A percentile compares a stretch with the other conserved stretches of the same genome.
Evolutionary conservation across 2,797 vertebrate genomes (phyloP).

Genomic region (Onychomys leucogaster): DNA sequence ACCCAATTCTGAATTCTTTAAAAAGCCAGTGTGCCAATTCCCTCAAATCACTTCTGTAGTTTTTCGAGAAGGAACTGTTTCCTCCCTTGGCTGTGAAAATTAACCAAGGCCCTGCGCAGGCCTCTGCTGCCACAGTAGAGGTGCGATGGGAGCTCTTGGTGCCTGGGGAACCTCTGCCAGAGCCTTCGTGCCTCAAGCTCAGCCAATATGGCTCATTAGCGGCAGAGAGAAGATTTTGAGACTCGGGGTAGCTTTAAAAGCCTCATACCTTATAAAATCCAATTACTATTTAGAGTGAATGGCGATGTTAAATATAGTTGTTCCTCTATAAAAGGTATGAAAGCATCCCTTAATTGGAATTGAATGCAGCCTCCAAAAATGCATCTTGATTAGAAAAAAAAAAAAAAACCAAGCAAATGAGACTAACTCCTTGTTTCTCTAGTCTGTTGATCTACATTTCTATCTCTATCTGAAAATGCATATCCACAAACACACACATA

Average conservation of each 20-base stretch:
- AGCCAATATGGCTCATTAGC: conserved; percentile 62
- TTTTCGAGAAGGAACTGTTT: conserved; percentile 37
- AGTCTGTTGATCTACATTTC: not conserved
- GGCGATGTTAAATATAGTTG: conserved; percentile 83
- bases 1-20: conserved; percentile 60
- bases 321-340: conserved; percentile 81
- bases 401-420: conserved; percentile 54
- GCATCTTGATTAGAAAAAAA: conserved; percentile 82
- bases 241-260: conserved; percentile 79
- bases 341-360: conserved; percentile 85
- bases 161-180: conserved; percentile 28
- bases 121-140: conserved; percentile 40
- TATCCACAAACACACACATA: not conserved
- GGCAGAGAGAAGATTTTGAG: conserved; percentile 61
- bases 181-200: conserved; percentile 47
- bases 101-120: not conserved
- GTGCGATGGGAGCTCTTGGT: conserved; percentile 8
- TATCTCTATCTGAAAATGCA: not conserved
- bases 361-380: conserved; percentile 82
- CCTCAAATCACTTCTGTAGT: conserved; percentile 23
- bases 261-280: conserved; percentile 72
- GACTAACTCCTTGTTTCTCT: conserved; percentile 70
- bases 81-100: not conserved
- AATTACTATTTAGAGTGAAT: conserved; percentile 83
- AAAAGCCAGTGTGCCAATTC: conserved; percentile 49